Base-by-base conservation (phyloP, 1,140 invertebrate genomes). In the Glossosoma conforme region DNA sequence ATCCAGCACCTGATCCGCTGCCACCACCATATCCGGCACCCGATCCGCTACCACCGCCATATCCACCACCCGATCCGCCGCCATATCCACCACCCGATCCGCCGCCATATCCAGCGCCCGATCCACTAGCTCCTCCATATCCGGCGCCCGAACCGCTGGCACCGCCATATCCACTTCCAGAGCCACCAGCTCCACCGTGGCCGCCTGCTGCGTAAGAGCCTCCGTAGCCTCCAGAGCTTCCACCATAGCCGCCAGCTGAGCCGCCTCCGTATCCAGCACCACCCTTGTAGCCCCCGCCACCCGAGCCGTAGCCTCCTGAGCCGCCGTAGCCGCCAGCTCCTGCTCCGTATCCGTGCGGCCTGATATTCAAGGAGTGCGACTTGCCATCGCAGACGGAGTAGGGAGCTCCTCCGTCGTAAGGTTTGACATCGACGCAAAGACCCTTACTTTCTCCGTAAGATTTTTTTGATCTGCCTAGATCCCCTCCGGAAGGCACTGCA, bases 401-500 rank as follows among this genome's bases (percentile, higher is more conserved):
- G 1, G 47, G 47, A n/a, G 0, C 62, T 53, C 32, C 50, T 62
- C 5, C 60, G 42, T 43, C 47, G 20, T 13, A 11, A 32, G 55
- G 18, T 13, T 41, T 22, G 10, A 52, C 41, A 15, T 59, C 51
- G 48, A 47, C 2, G 63, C 56, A 19, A 61, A 62, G 9, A 60
- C 56, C 17, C 61, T 33, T 35, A 52, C 60, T 52, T 56, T 46
- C 61, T 62, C 61, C 61, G 66, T 68, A 11, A 9, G 25, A n/a
- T 24, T 56, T 65, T 25, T 55, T 53, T 43, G 57, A 43, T 20
- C 47, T 50, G 46, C 41, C 33, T 46, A 53, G 60, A 53, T 44
- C 32, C 62, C 52, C 38, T 46, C 41, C 25, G 2, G 45, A 18
- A 50, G 30, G 20, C 10, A 2, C 33, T 30, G 22, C 47, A 15